Evolutionary conservation across 2,888 invertebrate genomes (phyloP).

Genomic region (Sphaeridia pumilis): DNA sequence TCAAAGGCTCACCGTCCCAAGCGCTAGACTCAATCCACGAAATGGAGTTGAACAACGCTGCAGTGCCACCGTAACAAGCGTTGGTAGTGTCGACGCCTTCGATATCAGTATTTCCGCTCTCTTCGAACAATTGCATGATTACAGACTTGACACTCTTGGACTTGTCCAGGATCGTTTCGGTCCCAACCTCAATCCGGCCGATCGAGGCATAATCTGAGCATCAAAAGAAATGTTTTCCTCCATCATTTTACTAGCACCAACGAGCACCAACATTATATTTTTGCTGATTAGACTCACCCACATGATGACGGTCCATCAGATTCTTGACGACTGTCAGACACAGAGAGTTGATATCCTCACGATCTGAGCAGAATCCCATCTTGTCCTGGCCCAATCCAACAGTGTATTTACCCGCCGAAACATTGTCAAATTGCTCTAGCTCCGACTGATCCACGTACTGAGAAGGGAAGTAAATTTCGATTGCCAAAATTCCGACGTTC

Average conservation of each 20-base stretch:
- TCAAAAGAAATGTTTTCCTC: background rate
- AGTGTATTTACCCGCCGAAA: constrained; percentile 85
- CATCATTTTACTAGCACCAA: background rate
- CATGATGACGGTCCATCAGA: constrained; percentile 64
- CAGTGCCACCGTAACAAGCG: constrained; percentile 98
- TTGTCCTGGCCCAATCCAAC: constrained; percentile 85
- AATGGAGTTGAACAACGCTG: constrained; percentile 88
- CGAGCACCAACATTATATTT: background rate
- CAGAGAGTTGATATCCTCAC: constrained; percentile 92
- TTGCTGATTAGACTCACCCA: constrained; percentile 44
- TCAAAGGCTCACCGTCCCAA: constrained; percentile 72
- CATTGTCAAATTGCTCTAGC: constrained; percentile 58
- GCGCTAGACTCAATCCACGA: constrained; percentile 95
- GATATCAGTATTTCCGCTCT: constrained; percentile 73
- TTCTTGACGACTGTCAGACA: constrained; percentile 82
- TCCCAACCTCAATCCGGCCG: constrained; percentile 92
- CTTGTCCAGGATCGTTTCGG: constrained; percentile 96
- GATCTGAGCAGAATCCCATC: constrained; percentile 95
- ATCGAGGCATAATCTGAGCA: constrained; percentile 52
- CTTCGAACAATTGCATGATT: constrained; percentile 91
- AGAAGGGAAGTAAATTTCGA: constrained; percentile 89
- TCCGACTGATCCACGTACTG: constrained; percentile 89
- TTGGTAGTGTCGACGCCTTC: constrained; percentile 97
- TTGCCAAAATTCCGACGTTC: constrained; percentile 85
- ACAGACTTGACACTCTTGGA: constrained; percentile 97